Evolutionary conservation across 2,113 vertebrate genomes (phyloP).

Genomic region (Gambusia affinis): DNA sequence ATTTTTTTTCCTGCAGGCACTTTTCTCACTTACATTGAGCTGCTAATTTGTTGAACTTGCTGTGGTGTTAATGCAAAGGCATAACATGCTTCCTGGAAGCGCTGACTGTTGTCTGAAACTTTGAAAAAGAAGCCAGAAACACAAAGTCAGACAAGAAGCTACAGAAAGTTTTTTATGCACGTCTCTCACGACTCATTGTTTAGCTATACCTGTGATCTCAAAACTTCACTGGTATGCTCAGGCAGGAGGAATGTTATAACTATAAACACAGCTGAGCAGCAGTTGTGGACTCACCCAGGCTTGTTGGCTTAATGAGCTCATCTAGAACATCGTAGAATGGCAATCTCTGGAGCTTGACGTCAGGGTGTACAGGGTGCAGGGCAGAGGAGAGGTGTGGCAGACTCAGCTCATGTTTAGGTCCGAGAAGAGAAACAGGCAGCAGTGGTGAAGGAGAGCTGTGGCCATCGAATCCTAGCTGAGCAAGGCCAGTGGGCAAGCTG

Average conservation of each 20-base stretch:
- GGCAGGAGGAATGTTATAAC: not conserved
- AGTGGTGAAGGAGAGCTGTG: constrained; percentile 92
- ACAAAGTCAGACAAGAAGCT: constrained; percentile 8
- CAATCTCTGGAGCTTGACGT: constrained; percentile 98
- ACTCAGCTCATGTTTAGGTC: constrained; percentile 97
- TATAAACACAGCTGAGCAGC: constrained; percentile 7
- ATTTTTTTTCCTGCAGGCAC: not conserved
- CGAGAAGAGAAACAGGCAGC: constrained; percentile 95
- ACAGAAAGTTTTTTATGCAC: not conserved
- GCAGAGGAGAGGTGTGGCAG: constrained; percentile 93
- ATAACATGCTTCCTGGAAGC: constrained; percentile 98
- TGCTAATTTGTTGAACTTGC: constrained; percentile 98
- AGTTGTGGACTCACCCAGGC: constrained; percentile 85
- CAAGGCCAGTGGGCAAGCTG: constrained; percentile 86
- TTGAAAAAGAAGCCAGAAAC: constrained; percentile 31
- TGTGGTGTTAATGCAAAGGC: constrained; percentile 97
- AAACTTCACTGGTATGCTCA: constrained; percentile 1
- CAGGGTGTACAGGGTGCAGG: constrained; percentile 96
- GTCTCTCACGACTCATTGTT: not conserved
- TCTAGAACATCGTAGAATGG: constrained; percentile 98
- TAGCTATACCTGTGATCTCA: constrained; percentile 2
- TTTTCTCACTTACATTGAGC: constrained; percentile 90
- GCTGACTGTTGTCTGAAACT: constrained; percentile 96
- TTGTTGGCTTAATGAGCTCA: constrained; percentile 98
- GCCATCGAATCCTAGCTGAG: constrained; percentile 90